Percentiles rank a stretch among this genome's conserved stretches.
These are phyloP conservation scores for Pteromalus puparum DNA, from an alignment of 1,140 invertebrate species.

Conservation along the genomic window DNA sequence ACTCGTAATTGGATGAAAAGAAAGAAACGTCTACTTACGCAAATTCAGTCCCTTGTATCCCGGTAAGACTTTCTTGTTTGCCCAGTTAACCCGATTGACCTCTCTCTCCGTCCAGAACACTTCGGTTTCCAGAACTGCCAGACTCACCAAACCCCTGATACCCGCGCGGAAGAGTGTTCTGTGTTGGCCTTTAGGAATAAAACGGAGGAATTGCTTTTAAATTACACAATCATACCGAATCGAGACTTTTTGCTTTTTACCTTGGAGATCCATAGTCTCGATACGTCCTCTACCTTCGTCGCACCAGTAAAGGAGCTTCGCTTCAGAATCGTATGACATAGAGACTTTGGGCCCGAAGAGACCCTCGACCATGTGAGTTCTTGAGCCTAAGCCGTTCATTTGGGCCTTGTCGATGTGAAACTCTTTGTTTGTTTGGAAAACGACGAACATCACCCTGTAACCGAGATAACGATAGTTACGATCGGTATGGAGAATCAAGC, in stretches of 20 bases:
- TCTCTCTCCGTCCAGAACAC: conserved; percentile 73
- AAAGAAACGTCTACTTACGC: conserved; percentile 49
- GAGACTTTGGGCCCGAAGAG: conserved; percentile 74
- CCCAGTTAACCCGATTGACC: conserved; percentile 76
- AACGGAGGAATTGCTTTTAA: conserved; percentile 41
- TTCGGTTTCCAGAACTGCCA: conserved; percentile 77
- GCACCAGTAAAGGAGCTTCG: conserved; percentile 76
- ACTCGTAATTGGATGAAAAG: not conserved
- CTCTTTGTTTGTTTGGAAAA: conserved; percentile 72
- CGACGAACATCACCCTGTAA: conserved; percentile 80
- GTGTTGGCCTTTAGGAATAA: conserved; percentile 59
- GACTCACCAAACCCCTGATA: conserved; percentile 70
- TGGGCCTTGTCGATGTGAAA: conserved; percentile 78
- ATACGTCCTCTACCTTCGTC: conserved; percentile 77
- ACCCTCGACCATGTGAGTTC: conserved; percentile 75
- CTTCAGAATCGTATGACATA: conserved; percentile 75
- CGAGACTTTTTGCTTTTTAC: conserved; percentile 61
- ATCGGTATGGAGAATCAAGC: not conserved
- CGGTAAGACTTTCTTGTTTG: conserved; percentile 71
- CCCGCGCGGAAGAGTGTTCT: conserved; percentile 63
- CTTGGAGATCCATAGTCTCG: conserved; percentile 75
- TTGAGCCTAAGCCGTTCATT: conserved; percentile 76
- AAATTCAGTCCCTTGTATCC: conserved; percentile 69
- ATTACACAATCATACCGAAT: no score
- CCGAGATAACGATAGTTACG: not conserved